Conservation (phyloP, 2,888 invertebrate genomes). For the Mesorhabditis spiculigera region DNA sequence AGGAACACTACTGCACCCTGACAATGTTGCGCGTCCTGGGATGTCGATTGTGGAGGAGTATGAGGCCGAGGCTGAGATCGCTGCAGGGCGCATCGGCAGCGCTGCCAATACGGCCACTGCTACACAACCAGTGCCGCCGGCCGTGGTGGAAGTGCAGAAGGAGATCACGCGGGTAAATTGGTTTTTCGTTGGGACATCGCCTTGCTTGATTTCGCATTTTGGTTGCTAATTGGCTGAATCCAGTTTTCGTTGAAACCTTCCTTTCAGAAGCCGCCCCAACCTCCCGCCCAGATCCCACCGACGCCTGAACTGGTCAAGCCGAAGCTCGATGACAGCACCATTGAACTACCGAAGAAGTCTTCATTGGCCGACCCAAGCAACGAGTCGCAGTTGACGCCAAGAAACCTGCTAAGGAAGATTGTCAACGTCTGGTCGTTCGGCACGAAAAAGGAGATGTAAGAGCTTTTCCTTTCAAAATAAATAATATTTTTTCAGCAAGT, state of each 20-base stretch:
- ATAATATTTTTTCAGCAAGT: no score
- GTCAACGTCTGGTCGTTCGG: background rate
- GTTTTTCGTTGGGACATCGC: no score
- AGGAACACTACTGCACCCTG: constrained; percentile 94
- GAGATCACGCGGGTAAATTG: no score
- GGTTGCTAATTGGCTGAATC: no score
- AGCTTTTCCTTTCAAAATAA: no score
- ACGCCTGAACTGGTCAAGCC: background rate
- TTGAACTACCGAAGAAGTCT: constrained; percentile 7
- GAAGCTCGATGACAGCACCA: constrained; percentile 3
- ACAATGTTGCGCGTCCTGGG: constrained; percentile 91
- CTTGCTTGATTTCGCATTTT: no score
- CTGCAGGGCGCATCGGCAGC: constrained; percentile 11
- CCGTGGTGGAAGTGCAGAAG: background rate
- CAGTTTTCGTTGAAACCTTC: no score
- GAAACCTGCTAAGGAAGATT: constrained; percentile 6
- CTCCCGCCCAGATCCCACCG: background rate
- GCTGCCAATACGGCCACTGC: constrained; percentile 2
- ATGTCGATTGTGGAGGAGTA: constrained; percentile 68
- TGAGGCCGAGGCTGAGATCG: constrained; percentile 48
- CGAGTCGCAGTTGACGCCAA: constrained; percentile 9
- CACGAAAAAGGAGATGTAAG: no score
- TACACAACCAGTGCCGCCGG: constrained; percentile 5
- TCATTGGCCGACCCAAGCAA: constrained; percentile 9
- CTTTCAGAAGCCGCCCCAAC: background rate